Evolutionary conservation across 2,888 invertebrate species (phyloP), one percentile per base, ranked within the genome.

Genomic region (Bruchidius siliquastri): DNA sequence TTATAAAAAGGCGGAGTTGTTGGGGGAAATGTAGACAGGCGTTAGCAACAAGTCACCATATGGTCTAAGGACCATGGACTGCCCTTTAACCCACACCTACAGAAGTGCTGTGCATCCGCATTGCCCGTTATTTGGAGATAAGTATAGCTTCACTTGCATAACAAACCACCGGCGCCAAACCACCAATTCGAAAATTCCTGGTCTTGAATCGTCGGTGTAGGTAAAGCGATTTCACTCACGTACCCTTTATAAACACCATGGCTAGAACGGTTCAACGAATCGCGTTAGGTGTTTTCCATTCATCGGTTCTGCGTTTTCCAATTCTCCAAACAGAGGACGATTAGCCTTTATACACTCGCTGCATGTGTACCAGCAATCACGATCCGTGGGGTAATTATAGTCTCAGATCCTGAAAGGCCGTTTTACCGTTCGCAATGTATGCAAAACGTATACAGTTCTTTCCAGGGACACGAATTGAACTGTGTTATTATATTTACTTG

Each of bases 391-490:
- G 71, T 73, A 73, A 73, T 73, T 69, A 71, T 67, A 69, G 67
- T 26, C 67, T 69, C 67, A 71, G 70, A 21, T 13, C 13, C 49
- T 49, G 13, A 13, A 49, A 49, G 6, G 49, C 49, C 49, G 18
- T 69, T 71, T 22, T 69, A 18, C 49, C 49, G 49, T 13, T 13
- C 20, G 69, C 71, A 72, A 72, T 72, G 67, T 74, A 74, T 74
- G 74, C 74, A 74, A 74, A 74, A 71, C 20, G 66, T 72, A 74
- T 74, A 71, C 74, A 69, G 72, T 67, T 72, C 69, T 72, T 72
- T 74, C 72, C 72, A 69, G 32, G 20, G 74, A 72, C 72, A 71
- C 30, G 30, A 70, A 26, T 71, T 69, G 49, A 22, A 70, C 70
- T 13, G 70, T 69, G 69, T 69, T 66, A 72, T 72, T 21, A 69